Evolutionary conservation across 2,888 invertebrate species (phyloP).

Genomic region (Scotopteryx bipunctaria): DNA sequence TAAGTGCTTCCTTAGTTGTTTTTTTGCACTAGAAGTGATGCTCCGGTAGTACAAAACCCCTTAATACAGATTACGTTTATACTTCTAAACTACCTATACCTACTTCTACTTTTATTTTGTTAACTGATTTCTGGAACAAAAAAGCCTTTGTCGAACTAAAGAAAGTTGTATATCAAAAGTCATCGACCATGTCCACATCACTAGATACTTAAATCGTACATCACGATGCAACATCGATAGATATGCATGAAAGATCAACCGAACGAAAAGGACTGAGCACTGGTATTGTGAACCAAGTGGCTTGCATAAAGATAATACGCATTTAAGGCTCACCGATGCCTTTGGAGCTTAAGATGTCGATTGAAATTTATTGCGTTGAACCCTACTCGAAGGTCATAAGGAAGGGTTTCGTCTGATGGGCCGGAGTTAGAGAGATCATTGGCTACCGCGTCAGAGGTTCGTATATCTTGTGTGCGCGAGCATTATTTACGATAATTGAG

Average conservation of each 20-base stretch:
- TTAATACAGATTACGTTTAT: too few species aligned
- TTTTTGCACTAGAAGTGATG: too few species aligned
- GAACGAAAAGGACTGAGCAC: slow-evolving; percentile 70
- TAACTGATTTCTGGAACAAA: background rate
- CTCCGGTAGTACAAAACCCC: too few species aligned
- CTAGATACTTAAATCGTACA: slow-evolving; percentile 60
- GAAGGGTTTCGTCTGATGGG: slow-evolving; percentile 48
- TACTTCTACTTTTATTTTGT: too few species aligned
- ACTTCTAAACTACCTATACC: too few species aligned
- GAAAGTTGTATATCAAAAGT: background rate
- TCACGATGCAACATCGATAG: slow-evolving; percentile 73
- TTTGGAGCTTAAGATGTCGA: slow-evolving; percentile 59
- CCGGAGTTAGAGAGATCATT: slow-evolving; percentile 61
- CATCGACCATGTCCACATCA: slow-evolving; percentile 49
- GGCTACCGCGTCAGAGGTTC: slow-evolving; percentile 75
- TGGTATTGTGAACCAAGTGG: slow-evolving; percentile 80
- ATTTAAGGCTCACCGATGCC: slow-evolving; percentile 68
- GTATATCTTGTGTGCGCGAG: slow-evolving; percentile 83
- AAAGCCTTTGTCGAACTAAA: background rate
- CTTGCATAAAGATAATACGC: slow-evolving; percentile 82
- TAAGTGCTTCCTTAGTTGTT: too few species aligned
- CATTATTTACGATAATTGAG: slow-evolving; percentile 84
- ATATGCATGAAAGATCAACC: slow-evolving; percentile 73
- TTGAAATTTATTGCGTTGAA: slow-evolving; percentile 43
- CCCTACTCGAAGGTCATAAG: slow-evolving; percentile 55